Conservation (phyloP, 2,113 vertebrate species). For the Corythaixoides concolor region DNA sequence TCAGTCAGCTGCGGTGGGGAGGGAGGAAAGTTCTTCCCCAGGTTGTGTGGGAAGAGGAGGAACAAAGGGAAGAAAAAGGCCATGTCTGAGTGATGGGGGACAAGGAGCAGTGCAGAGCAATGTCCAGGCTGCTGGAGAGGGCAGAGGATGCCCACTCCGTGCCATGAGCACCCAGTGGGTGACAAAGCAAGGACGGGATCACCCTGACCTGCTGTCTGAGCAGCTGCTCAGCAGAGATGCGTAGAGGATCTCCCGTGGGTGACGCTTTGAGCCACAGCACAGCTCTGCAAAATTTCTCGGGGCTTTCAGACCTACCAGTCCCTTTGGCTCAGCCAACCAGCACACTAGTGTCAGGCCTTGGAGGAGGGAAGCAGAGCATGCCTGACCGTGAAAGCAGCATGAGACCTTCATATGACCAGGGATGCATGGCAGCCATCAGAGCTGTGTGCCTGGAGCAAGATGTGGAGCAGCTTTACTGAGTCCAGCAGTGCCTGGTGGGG, state of each 20-base stretch:
- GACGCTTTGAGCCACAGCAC: not conserved
- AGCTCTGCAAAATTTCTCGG: not conserved
- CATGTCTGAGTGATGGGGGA: not conserved
- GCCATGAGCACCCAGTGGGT: not conserved
- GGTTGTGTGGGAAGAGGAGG: not conserved
- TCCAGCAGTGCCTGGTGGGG: not conserved
- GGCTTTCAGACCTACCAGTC: not conserved
- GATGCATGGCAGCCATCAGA: not conserved
- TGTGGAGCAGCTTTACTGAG: not conserved
- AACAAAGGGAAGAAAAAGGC: not conserved
- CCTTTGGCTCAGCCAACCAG: not conserved
- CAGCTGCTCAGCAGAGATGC: not conserved
- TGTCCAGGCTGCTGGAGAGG: not conserved
- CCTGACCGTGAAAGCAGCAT: not conserved
- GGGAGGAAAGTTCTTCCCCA: not conserved
- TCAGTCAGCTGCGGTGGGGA: not conserved
- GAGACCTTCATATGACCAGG: not conserved
- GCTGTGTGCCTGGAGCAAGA: not conserved
- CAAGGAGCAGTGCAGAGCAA: not conserved
- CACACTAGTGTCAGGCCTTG: fast-evolving
- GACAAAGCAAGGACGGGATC: not conserved
- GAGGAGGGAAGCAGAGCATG: not conserved
- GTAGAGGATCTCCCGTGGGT: not conserved
- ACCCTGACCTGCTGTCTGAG: not conserved
- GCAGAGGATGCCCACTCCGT: fast-evolving